A percentile compares a stretch with the other conserved stretches of the same genome.
phyloP scores from a whole-genome alignment of 2,888 invertebrate species.

The Chymomyza fuscimana region DNA sequence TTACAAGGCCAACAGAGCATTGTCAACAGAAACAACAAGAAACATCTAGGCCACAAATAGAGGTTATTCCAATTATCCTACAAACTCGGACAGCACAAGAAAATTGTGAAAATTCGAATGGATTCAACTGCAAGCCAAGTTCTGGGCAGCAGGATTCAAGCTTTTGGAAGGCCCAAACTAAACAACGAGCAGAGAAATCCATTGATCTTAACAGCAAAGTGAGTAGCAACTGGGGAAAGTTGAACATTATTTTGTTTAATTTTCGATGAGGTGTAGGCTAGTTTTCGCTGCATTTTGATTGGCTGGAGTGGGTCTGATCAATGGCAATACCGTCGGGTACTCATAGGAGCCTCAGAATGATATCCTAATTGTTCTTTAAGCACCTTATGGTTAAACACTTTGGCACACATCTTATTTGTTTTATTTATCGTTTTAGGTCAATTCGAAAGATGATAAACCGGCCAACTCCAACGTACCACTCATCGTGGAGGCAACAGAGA shows the following conservation, averaged over 20 bases:
- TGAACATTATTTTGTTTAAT: too few relatives aligned
- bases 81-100: slow-evolving; percentile 21
- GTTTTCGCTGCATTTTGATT: too few relatives aligned
- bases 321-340: too few relatives aligned
- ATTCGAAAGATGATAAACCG: not conserved
- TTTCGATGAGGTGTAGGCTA: too few relatives aligned
- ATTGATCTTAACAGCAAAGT: not conserved
- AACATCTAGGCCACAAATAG: slow-evolving; percentile 13
- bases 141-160: slow-evolving; percentile 52
- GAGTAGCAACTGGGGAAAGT: not conserved
- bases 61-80: not conserved
- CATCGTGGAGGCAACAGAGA: not conserved
- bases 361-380: too few relatives aligned
- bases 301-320: too few relatives aligned
- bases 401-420: not conserved
- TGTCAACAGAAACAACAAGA: slow-evolving; percentile 14
- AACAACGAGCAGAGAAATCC: slow-evolving; percentile 35
- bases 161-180: slow-evolving; percentile 50
- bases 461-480: not conserved
- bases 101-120: not conserved
- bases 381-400: too few relatives aligned
- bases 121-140: not conserved
- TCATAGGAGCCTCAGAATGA: too few relatives aligned
- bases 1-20: not conserved
- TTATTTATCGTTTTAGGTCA: not conserved